These are phyloP conservation scores for Strix occidentalis DNA, from an alignment of 2,797 vertebrate species.

Conservation along the genomic window DNA sequence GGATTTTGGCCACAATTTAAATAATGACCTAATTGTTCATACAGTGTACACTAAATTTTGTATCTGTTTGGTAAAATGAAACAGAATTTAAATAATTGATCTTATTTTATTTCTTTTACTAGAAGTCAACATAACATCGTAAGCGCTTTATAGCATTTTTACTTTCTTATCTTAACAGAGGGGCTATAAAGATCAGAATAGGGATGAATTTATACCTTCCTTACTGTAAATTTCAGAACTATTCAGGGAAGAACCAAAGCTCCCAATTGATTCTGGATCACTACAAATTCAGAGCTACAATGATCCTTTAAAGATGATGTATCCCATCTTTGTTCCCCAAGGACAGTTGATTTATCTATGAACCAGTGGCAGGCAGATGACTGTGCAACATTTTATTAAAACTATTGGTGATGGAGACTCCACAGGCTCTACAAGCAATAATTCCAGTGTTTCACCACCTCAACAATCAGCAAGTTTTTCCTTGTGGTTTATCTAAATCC, in stretches of 20 bases:
- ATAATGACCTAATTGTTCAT: slow-evolving; percentile 17
- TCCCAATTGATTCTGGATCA: not conserved
- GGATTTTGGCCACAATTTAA: not conserved
- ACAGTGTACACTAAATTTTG: not conserved
- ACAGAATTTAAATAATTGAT: not conserved
- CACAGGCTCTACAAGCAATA: not conserved
- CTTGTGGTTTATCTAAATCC: not conserved
- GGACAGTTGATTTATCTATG: not conserved
- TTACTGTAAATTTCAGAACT: not conserved
- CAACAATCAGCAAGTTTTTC: not conserved
- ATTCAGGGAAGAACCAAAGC: not conserved
- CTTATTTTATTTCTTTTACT: not conserved
- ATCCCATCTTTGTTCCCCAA: not conserved
- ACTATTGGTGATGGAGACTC: not conserved
- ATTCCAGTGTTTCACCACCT: not conserved
- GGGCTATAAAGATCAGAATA: not conserved
- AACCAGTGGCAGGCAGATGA: not conserved
- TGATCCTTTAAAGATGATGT: not conserved
- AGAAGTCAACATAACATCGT: not conserved
- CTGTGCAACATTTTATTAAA: not conserved
- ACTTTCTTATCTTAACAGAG: not conserved
- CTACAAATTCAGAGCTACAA: not conserved
- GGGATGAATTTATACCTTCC: not conserved
- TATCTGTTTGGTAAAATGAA: not conserved
- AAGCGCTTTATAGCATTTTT: not conserved